Evolutionary conservation across 1,140 invertebrate genomes (phyloP).

Genomic region (Cephus cinctus): DNA sequence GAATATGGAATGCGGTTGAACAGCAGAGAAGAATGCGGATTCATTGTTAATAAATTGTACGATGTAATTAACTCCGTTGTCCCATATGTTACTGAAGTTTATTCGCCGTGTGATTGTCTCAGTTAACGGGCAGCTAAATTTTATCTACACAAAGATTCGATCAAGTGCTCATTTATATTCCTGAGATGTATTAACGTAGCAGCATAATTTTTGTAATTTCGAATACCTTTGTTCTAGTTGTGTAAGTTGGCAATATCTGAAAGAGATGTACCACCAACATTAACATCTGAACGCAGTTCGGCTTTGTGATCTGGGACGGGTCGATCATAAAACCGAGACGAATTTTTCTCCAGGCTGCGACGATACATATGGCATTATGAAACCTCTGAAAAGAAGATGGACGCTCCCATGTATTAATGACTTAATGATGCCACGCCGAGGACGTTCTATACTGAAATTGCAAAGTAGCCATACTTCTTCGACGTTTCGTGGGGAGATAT

Average conservation of each 20-base stretch:
- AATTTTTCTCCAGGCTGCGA: constrained; percentile 43
- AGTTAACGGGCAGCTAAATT: constrained; percentile 23
- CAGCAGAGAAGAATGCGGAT: constrained; percentile 12
- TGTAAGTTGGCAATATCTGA: constrained; percentile 38
- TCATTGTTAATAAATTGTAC: constrained; percentile 23
- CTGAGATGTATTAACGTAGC: too few species aligned
- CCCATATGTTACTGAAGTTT: constrained; percentile 23
- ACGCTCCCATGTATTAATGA: background rate
- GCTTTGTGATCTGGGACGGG: constrained; percentile 36
- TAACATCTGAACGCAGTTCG: constrained; percentile 44
- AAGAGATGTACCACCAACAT: constrained; percentile 46
- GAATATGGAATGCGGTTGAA: background rate
- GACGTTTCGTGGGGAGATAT: constrained; percentile 25
- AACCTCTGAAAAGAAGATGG: constrained; percentile 28
- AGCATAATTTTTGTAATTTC: too few species aligned
- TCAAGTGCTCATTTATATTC: constrained; percentile 18
- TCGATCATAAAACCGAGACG: constrained; percentile 44
- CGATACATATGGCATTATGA: constrained; percentile 46
- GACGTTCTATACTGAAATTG: too few species aligned
- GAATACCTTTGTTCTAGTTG: constrained; percentile 30
- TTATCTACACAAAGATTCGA: constrained; percentile 22
- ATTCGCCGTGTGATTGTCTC: constrained; percentile 17
- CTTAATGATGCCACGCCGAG: too few species aligned
- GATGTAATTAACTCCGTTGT: constrained; percentile 24
- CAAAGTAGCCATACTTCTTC: constrained; percentile 43